Evolutionary conservation across 2,888 invertebrate genomes (phyloP), one percentile per base, ranked within the genome.

Genomic region (Leptopilina myrica): DNA sequence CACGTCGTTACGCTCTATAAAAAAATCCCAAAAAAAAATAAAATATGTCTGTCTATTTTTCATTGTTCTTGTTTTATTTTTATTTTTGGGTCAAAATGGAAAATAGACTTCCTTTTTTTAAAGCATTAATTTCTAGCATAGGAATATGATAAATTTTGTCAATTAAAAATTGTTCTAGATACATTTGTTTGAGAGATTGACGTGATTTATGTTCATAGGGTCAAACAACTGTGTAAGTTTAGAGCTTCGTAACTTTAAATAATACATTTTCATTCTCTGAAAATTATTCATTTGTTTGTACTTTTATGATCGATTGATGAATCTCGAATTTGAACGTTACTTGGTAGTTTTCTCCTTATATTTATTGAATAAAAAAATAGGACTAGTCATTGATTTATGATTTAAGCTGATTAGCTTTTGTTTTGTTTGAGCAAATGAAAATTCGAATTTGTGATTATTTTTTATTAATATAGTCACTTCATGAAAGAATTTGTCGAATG

Each of bases 351-450:
- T 62, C 12, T 62, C 20, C 62, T n/a, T 20, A 15, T 20, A 9
- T 4, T 43, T 6, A 43, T 6, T 3, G 62, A 62, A n/a, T 62
- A 62, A 15, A 62, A 43, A 20, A 62, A 62, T 62, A 62, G 62
- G 62, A 20, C 62, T 20, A 20, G 62, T 62, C 62, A 62, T 62
- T 62, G 20, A 62, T 62, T 62, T 20, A 62, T 62, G 62, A 20
- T 62, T 62, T 20, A 15, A 7, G n/a, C 20, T 62, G 62, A 20
- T 20, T 20, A 62, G 1, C 62, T 62, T 62, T 20, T 20, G 20
- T 33, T 33, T 33, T 5, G 33, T 33, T 33, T 33, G 3, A 5
- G 3, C 33, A 33, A 33, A 33, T 20, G 8, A 20, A 20, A 20
- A 20, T 20, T 59, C 49, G 11, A 49, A 9, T 49, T 43, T 1